Percentiles rank a stretch among this genome's conserved stretches.
Evolutionary conservation across 2,113 vertebrate species (phyloP).

Genomic region (Barnardius zonarius): DNA sequence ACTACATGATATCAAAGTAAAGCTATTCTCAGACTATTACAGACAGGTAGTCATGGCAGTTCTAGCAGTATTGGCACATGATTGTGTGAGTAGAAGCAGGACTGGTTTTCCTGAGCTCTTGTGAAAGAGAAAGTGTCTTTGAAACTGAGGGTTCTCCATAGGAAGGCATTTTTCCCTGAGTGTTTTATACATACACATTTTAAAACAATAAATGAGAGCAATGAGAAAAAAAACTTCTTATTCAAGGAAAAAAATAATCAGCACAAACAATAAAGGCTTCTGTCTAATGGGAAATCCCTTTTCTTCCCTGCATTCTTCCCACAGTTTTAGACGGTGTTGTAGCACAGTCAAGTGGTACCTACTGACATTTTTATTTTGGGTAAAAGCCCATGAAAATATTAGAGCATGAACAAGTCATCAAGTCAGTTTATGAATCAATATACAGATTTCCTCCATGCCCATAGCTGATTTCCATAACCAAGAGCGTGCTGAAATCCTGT

Average conservation of each 20-base stretch:
- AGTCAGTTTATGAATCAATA: slow-evolving; percentile 68
- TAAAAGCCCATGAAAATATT: slow-evolving; percentile 62
- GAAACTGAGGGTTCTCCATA: background rate
- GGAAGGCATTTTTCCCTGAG: background rate
- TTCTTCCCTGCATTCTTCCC: background rate
- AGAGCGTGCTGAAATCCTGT: slow-evolving; percentile 58
- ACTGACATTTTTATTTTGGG: slow-evolving; percentile 52
- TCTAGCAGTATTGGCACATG: background rate
- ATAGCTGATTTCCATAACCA: slow-evolving; percentile 67
- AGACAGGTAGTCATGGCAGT: background rate
- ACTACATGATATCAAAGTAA: fast-evolving
- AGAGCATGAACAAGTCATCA: slow-evolving; percentile 67
- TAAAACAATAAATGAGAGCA: background rate
- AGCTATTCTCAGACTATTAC: background rate
- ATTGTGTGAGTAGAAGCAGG: background rate
- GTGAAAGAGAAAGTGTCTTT: background rate
- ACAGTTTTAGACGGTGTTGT: slow-evolving; percentile 24
- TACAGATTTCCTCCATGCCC: slow-evolving; percentile 59
- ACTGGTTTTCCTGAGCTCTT: background rate
- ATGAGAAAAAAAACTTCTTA: background rate
- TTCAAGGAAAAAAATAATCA: background rate
- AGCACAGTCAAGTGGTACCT: slow-evolving; percentile 60
- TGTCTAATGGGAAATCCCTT: background rate
- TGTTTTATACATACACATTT: background rate
- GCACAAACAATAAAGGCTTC: background rate